Conservation (phyloP, 2,888 invertebrate species). For the Deilephila elpenor region DNA sequence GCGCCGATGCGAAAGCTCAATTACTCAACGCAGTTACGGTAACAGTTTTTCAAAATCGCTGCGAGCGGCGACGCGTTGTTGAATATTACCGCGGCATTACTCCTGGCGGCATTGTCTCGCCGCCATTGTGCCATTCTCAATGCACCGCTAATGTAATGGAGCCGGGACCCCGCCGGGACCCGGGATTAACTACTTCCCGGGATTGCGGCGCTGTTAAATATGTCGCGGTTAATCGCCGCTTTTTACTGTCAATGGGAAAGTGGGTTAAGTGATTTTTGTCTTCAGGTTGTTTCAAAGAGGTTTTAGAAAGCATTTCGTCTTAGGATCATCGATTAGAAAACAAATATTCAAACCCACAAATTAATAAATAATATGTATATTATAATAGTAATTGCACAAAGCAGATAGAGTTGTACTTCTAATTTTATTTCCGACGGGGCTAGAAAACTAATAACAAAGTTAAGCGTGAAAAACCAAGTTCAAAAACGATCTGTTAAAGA, state of each 20-base stretch:
- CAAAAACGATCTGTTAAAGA: too few relatives aligned
- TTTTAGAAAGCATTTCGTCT: too few relatives aligned
- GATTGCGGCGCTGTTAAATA: constrained; percentile 37
- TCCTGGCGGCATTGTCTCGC: constrained; percentile 39
- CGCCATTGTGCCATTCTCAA: constrained; percentile 40
- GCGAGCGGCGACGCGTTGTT: constrained; percentile 4
- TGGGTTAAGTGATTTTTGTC: background rate
- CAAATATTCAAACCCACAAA: too few relatives aligned
- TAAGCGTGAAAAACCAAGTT: too few relatives aligned
- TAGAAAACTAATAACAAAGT: too few relatives aligned
- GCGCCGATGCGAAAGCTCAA: constrained; percentile 39
- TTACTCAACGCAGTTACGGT: constrained; percentile 39
- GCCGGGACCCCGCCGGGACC: constrained; percentile 30
- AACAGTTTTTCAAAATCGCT: constrained; percentile 40
- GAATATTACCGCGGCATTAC: constrained; percentile 37
- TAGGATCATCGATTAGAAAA: too few relatives aligned
- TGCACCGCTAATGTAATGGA: constrained; percentile 47
- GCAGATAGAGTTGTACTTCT: too few relatives aligned
- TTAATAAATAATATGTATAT: too few relatives aligned
- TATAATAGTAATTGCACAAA: too few relatives aligned
- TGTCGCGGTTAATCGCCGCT: constrained; percentile 13
- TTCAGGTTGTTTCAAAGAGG: too few relatives aligned
- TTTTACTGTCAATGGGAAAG: constrained; percentile 8
- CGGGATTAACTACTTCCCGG: constrained; percentile 34
- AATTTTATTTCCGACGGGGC: too few relatives aligned